These are phyloP conservation scores for Drosophila athabasca DNA, from an alignment of 1,140 invertebrate genomes.

Conservation along the genomic window DNA sequence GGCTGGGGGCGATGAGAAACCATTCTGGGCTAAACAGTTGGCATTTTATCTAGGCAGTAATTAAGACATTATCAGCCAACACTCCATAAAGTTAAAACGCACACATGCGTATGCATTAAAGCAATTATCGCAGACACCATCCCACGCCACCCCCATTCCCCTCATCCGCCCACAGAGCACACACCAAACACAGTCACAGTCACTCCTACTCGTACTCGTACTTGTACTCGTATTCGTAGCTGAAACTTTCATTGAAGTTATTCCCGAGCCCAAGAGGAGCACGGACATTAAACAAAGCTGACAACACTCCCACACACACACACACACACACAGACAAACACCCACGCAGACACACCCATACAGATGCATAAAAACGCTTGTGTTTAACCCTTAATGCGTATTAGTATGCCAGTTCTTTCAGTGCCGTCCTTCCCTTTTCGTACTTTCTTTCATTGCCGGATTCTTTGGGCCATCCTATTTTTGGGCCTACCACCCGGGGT, in stretches of 20 bases:
- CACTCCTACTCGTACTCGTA: not conserved
- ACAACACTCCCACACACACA: constrained; percentile 45
- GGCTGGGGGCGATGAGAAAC: not conserved
- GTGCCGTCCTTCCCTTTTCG: constrained; percentile 17
- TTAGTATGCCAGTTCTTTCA: constrained; percentile 61
- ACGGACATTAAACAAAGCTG: constrained; percentile 71
- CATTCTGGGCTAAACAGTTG: constrained; percentile 62
- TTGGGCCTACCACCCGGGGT: constrained; percentile 16
- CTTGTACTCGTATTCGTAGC: not conserved
- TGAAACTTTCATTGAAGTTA: constrained; percentile 67
- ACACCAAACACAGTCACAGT: constrained; percentile 2
- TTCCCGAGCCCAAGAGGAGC: constrained; percentile 40
- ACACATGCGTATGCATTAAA: constrained; percentile 79
- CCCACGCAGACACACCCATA: no score
- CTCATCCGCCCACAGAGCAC: not conserved
- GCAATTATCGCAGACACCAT: constrained; percentile 69
- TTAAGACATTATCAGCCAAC: constrained; percentile 81
- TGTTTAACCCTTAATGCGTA: constrained; percentile 79
- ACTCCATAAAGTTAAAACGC: constrained; percentile 81
- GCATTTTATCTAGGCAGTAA: constrained; percentile 81
- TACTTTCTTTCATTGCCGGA: constrained; percentile 24
- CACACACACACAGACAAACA: not conserved
- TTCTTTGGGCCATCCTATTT: constrained; percentile 13
- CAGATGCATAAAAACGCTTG: constrained; percentile 67
- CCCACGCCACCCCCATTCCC: no score